Conservation (phyloP, 2,888 invertebrate genomes). For the Anoplius nigerrimus region DNA sequence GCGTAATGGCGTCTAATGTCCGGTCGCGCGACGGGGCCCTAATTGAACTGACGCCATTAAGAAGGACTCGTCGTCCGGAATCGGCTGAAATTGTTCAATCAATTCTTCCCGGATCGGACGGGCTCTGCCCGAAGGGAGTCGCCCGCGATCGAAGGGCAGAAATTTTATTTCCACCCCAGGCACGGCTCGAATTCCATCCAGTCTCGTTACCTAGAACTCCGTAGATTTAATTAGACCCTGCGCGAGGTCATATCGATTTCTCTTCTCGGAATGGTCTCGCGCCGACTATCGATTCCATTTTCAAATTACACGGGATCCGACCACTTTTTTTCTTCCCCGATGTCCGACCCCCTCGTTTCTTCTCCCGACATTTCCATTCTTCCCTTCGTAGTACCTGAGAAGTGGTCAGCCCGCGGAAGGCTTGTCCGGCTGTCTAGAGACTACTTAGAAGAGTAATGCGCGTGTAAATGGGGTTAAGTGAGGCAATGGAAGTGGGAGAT, state of each 20-base stretch:
- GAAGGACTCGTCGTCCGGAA: no score
- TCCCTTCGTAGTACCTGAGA: background rate
- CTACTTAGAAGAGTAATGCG: slow-evolving; percentile 43
- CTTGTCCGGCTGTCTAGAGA: slow-evolving; percentile 49
- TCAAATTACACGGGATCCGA: slow-evolving; percentile 6
- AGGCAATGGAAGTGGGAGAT: slow-evolving; percentile 40
- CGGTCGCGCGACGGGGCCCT: no score
- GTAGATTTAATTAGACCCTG: slow-evolving; percentile 57
- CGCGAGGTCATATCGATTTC: slow-evolving; percentile 56
- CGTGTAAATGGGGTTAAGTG: slow-evolving; percentile 47
- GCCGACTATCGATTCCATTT: slow-evolving; percentile 16
- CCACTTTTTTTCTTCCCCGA: background rate
- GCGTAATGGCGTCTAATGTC: no score
- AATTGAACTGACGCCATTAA: no score
- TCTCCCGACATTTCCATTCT: background rate
- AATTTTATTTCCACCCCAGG: slow-evolving; percentile 8
- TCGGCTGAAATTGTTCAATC: no score
- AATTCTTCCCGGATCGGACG: background rate
- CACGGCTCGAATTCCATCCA: slow-evolving; percentile 51
- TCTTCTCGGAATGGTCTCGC: slow-evolving; percentile 31
- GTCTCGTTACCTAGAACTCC: slow-evolving; percentile 47
- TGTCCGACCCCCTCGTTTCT: background rate
- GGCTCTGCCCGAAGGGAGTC: background rate
- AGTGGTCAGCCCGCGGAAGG: slow-evolving; percentile 25
- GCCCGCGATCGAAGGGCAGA: slow-evolving; percentile 5